Percentiles rank a stretch among this genome's conserved stretches.
These are phyloP conservation scores for Gallinago stenura DNA, from an alignment of 2,797 vertebrate genomes.

Conservation along the genomic window DNA sequence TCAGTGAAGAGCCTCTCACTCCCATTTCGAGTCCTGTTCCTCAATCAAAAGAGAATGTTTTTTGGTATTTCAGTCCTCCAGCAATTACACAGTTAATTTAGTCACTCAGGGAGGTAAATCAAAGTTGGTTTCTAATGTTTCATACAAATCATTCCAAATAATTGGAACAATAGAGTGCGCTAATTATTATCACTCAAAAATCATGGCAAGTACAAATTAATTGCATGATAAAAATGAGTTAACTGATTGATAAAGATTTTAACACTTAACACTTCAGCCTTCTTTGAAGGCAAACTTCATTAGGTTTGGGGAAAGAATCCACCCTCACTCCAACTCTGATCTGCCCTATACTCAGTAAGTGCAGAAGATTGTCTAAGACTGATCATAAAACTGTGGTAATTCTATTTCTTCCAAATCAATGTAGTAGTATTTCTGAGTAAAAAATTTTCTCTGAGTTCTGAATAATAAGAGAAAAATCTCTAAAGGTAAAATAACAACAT, in stretches of 20 bases:
- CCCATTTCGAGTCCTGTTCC: neutral
- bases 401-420: neutral
- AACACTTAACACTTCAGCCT: neutral
- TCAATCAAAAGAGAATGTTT: neutral
- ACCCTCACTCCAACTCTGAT: neutral
- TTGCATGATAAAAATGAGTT: neutral
- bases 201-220: neutral
- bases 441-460: neutral
- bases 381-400: neutral
- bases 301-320: neutral
- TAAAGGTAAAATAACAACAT: neutral
- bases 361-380: neutral
- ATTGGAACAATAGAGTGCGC: neutral
- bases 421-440: neutral
- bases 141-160: neutral
- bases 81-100: neutral
- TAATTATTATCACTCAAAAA: conserved; percentile 1
- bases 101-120: neutral
- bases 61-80: neutral
- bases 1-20: neutral
- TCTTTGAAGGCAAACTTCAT: neutral
- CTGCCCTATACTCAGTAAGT: neutral
- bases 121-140: neutral
- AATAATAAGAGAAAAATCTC: neutral
- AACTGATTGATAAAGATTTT: neutral